Percentiles rank a stretch among this genome's conserved stretches.
Conservation (phyloP, 2,797 vertebrate genomes). For the Enteromius argenteus region DNA sequence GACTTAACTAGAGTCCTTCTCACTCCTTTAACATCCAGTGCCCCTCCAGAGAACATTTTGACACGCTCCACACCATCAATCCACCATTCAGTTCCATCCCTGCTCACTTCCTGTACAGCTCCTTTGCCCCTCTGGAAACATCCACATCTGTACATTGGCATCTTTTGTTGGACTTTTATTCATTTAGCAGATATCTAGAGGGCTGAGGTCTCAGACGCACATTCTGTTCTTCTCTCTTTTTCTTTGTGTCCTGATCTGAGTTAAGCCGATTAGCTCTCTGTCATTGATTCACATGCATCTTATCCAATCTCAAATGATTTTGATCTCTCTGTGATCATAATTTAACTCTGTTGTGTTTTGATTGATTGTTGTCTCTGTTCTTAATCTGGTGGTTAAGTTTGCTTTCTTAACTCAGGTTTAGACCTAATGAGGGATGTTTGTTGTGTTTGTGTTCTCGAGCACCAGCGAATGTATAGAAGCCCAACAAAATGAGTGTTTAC, state of each 20-base stretch:
- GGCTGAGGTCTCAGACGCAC: slow-evolving; percentile 65
- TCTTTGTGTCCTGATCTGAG: slow-evolving; percentile 44
- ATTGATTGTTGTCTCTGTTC: slow-evolving; percentile 1
- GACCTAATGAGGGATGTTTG: slow-evolving; percentile 54
- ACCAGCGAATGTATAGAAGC: slow-evolving; percentile 69
- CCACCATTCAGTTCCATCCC: slow-evolving; percentile 65
- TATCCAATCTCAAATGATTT: slow-evolving; percentile 47
- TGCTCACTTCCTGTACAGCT: slow-evolving; percentile 58
- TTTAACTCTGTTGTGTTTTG: not conserved
- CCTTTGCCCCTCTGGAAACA: slow-evolving; percentile 79
- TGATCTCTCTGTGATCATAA: slow-evolving; percentile 50
- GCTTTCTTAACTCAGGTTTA: slow-evolving; percentile 53
- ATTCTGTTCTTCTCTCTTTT: slow-evolving; percentile 53
- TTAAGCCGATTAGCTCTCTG: slow-evolving; percentile 53
- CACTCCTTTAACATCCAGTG: slow-evolving; percentile 22
- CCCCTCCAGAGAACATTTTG: slow-evolving; percentile 73
- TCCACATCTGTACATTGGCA: slow-evolving; percentile 74
- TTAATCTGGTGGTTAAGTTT: not conserved
- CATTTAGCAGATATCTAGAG: slow-evolving; percentile 64
- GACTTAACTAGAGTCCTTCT: slow-evolving; percentile 25
- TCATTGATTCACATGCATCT: slow-evolving; percentile 9
- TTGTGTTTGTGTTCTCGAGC: slow-evolving; percentile 67
- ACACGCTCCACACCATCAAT: slow-evolving; percentile 59
- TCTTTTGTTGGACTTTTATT: slow-evolving; percentile 67
- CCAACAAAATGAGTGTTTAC: slow-evolving; percentile 60